Conservation (phyloP, 2,888 invertebrate genomes). For the Heteropelma amictum region DNA sequence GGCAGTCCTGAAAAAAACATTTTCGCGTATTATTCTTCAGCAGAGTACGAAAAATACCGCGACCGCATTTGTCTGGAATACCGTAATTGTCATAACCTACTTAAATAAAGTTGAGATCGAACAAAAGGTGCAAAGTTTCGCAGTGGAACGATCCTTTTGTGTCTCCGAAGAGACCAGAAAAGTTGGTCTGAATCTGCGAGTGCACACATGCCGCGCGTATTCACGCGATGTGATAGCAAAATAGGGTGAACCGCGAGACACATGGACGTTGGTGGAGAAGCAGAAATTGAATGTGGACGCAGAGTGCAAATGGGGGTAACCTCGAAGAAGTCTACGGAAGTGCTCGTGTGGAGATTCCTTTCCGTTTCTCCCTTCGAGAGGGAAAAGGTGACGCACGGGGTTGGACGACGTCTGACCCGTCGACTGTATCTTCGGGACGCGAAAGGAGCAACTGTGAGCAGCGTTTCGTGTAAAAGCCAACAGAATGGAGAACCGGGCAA, state of each 20-base stretch:
- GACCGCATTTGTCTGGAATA: too few relatives aligned
- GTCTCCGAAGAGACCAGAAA: too few relatives aligned
- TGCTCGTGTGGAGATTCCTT: slow-evolving; percentile 18
- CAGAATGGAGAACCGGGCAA: slow-evolving; percentile 68
- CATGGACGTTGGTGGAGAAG: slow-evolving; percentile 46
- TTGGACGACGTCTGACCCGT: slow-evolving; percentile 63
- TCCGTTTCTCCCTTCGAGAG: slow-evolving; percentile 23
- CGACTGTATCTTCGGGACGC: slow-evolving; percentile 76
- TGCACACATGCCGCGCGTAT: too few relatives aligned
- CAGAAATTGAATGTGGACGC: slow-evolving; percentile 54
- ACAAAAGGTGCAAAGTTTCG: too few relatives aligned
- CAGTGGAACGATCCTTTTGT: too few relatives aligned
- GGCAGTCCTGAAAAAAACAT: too few relatives aligned
- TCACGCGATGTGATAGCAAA: slow-evolving; percentile 21
- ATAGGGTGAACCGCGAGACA: slow-evolving; percentile 22
- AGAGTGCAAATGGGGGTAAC: slow-evolving; percentile 30
- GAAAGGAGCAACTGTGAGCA: too few relatives aligned
- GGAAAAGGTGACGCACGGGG: slow-evolving; percentile 33
- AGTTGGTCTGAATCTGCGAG: too few relatives aligned
- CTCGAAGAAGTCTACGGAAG: slow-evolving; percentile 38
- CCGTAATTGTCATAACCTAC: too few relatives aligned
- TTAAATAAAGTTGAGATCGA: too few relatives aligned
- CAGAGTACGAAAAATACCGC: too few relatives aligned
- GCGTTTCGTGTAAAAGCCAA: slow-evolving; percentile 60
- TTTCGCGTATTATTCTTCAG: too few relatives aligned